Base-by-base conservation (phyloP, 2,113 vertebrate species). In the Ophthalmolycus amberensis region DNA sequence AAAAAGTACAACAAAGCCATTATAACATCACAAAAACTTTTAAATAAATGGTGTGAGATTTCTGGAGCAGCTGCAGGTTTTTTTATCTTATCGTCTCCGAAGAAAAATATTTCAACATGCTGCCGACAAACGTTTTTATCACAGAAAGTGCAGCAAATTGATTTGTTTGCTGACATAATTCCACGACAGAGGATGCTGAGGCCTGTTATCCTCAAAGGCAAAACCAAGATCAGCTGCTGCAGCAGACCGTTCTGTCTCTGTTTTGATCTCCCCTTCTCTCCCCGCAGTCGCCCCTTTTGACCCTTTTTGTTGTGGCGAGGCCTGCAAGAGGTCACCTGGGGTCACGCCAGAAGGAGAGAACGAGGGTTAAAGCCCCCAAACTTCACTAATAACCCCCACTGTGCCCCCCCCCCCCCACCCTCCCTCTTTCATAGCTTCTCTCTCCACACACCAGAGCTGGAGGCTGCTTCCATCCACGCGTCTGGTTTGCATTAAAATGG, bases 401-500 rank as follows among this genome's bases (percentile, higher is more conserved):
- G 58, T 0, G 15, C 5, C 59, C 46, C n/a, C n/a, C n/a, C n/a
- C n/a, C n/a, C 63, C n/a, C 38, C 9, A 40, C 69, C 64, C 75
- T 2, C 25, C 56, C 3, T 3, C 56, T 87, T 81, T 85, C 82
- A 88, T 65, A 70, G 80, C 68, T 25, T n/a, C 52, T 65, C 71
- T 9, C 64, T 71, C 22, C 11, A 2, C 63, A 38, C 62, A 48
- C 79, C 42, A 79, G 75, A 66, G 70, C 68, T 68, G 54, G 65
- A 68, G 81, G 71, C 75, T 20, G 27, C 80, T 59, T 79, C 58
- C 63, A 77, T 75, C 76, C 79, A 83, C 15, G 3, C 46, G 69
- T 89, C 90, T 93, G 92, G 68, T 77, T 90, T 29, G 54, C 77
- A 84, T 94, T 90, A 90, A 85, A 58, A 83, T 1, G 32, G 71